Conservation (phyloP, 2,797 vertebrate genomes). For the Leucoraja ocellata region DNA sequence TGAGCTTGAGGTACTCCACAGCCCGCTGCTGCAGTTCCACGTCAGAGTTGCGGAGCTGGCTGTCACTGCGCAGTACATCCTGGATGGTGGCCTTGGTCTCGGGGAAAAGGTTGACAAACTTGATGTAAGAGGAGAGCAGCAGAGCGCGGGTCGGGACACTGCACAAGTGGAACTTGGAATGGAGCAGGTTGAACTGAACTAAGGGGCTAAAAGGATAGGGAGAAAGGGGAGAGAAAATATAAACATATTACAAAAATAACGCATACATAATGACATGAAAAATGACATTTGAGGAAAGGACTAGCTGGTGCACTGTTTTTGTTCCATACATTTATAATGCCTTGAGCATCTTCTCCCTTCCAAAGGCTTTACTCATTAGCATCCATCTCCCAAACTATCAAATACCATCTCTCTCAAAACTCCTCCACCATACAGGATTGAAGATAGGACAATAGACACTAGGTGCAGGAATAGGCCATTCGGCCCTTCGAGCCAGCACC, state of each 20-base stretch:
- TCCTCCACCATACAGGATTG: neutral
- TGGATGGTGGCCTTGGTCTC: constrained; percentile 89
- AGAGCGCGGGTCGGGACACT: constrained; percentile 81
- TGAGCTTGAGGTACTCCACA: constrained; percentile 85
- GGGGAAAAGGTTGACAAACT: constrained; percentile 90
- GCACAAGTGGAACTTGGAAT: constrained; percentile 89
- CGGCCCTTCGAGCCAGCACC: too few species aligned
- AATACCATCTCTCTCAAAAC: neutral
- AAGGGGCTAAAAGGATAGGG: constrained; percentile 59
- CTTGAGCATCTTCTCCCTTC: neutral
- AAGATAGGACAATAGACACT: too few species aligned
- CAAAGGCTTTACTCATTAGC: neutral
- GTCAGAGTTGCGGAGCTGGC: constrained; percentile 83
- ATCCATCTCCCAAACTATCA: neutral
- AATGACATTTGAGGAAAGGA: neutral
- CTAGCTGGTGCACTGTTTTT: neutral
- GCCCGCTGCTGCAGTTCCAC: constrained; percentile 87
- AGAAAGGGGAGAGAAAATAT: neutral
- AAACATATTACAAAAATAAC: neutral
- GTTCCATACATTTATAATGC: neutral
- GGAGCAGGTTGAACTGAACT: constrained; percentile 85
- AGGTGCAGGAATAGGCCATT: too few species aligned
- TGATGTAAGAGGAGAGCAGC: constrained; percentile 86
- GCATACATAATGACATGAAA: neutral
- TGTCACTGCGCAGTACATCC: constrained; percentile 80